Conservation (phyloP, 2,113 vertebrate genomes). For the Chlamydotis undulata region DNA sequence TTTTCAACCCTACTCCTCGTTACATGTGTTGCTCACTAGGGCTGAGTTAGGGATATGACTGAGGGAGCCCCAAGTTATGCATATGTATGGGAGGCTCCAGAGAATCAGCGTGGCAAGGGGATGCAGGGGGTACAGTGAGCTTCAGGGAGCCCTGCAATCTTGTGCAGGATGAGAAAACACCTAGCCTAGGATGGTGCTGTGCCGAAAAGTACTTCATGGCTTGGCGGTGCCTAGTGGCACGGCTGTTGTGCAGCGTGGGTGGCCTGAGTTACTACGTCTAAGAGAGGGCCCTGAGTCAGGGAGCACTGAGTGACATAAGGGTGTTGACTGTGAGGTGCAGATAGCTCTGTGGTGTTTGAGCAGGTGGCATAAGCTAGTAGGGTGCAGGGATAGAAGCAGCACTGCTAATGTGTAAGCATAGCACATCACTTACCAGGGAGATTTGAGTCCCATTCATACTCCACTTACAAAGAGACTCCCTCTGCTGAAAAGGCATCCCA, state of each 20-base stretch:
- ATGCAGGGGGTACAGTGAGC: background rate
- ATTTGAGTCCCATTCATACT: background rate
- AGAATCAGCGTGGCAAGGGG: fast-evolving
- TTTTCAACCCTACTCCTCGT: background rate
- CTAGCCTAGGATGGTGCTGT: background rate
- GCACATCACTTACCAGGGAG: fast-evolving
- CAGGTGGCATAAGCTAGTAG: background rate
- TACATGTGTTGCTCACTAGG: background rate
- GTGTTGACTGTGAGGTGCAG: background rate
- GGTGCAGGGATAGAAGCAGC: background rate
- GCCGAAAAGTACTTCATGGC: background rate
- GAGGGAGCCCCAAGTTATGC: fast-evolving
- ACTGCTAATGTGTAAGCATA: background rate
- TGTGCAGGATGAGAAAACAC: background rate
- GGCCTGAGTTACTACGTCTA: background rate
- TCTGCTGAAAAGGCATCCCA: background rate
- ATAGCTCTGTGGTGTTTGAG: background rate
- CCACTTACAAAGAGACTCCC: fast-evolving
- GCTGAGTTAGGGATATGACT: background rate
- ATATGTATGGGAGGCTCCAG: background rate
- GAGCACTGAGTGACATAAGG: background rate
- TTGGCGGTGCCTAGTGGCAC: background rate
- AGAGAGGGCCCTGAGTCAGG: background rate
- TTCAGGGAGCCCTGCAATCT: background rate
- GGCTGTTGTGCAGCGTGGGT: background rate